Evolutionary conservation across 2,888 invertebrate genomes (phyloP).

Genomic region (Entomobrya multifasciata): DNA sequence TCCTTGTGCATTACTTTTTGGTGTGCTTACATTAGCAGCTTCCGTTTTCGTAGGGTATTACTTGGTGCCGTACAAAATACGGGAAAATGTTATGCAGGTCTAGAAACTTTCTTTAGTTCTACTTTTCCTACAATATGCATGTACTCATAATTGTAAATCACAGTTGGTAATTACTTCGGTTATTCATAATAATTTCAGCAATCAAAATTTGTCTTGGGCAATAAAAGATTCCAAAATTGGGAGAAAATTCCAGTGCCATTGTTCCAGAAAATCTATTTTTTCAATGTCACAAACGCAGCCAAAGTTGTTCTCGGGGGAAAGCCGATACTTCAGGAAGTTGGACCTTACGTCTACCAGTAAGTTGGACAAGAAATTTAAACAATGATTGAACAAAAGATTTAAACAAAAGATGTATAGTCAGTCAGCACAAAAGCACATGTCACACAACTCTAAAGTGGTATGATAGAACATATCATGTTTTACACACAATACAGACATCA

Average conservation of each 20-base stretch:
- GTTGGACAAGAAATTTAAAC: too few species aligned
- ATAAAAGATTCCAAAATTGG: constrained; percentile 69
- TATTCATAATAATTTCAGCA: constrained; percentile 34
- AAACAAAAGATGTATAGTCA: too few species aligned
- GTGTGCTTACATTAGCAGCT: constrained; percentile 45
- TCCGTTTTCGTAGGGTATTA: constrained; percentile 52
- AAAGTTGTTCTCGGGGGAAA: constrained; percentile 72
- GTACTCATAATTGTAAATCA: background rate
- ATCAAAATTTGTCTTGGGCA: constrained; percentile 48
- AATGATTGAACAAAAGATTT: too few species aligned
- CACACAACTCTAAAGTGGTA: too few species aligned
- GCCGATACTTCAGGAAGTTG: constrained; percentile 73
- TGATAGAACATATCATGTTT: too few species aligned
- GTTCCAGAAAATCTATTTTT: constrained; percentile 71
- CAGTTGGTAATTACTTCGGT: too few species aligned
- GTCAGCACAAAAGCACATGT: too few species aligned
- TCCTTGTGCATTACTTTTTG: constrained; percentile 34
- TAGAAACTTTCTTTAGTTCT: too few species aligned
- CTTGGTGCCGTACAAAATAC: constrained; percentile 46
- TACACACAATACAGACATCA: too few species aligned
- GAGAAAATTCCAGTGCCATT: constrained; percentile 68
- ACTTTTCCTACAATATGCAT: too few species aligned
- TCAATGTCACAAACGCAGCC: constrained; percentile 72
- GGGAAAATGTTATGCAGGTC: constrained; percentile 54
- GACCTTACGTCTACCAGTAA: constrained; percentile 77